These are phyloP conservation scores for Pilophorus perplexus DNA, from an alignment of 2,888 invertebrate species.

Conservation along the genomic window DNA sequence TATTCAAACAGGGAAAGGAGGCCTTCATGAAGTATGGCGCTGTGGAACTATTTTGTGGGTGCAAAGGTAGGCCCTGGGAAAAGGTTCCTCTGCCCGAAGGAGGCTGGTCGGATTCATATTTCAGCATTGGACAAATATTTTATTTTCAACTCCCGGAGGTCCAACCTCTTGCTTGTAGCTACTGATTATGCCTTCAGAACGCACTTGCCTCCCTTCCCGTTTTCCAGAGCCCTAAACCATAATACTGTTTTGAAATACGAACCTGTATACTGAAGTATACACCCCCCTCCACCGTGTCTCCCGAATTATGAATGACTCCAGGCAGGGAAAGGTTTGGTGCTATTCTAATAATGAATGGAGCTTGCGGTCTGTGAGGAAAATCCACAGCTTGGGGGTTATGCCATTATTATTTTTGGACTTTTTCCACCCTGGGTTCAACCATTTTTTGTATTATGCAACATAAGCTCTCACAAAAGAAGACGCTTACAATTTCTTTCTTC, in stretches of 20 bases:
- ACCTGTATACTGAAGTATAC: background rate
- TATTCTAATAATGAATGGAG: constrained; percentile 3
- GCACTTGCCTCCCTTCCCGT: background rate
- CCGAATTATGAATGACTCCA: constrained; percentile 9
- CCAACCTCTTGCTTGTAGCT: background rate
- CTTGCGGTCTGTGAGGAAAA: background rate
- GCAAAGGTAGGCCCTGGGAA: background rate
- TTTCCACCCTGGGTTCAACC: too few relatives aligned
- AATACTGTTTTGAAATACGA: constrained; percentile 8
- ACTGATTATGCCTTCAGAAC: constrained; percentile 16
- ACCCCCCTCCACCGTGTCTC: background rate
- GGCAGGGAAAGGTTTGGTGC: background rate
- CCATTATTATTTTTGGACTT: constrained; percentile 4
- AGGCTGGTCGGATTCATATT: constrained; percentile 6
- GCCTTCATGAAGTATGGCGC: background rate
- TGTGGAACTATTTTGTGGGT: background rate
- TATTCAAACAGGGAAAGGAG: background rate
- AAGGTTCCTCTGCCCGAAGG: background rate
- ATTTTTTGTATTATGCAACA: too few relatives aligned
- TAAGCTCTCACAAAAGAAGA: too few relatives aligned
- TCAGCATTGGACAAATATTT: constrained; percentile 13
- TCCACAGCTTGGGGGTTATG: background rate
- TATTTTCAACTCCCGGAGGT: constrained; percentile 1
- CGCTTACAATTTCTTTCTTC: too few relatives aligned
- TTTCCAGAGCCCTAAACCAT: background rate